Evolutionary conservation across 2,113 vertebrate genomes (phyloP).

Genomic region (Numida meleagris): DNA sequence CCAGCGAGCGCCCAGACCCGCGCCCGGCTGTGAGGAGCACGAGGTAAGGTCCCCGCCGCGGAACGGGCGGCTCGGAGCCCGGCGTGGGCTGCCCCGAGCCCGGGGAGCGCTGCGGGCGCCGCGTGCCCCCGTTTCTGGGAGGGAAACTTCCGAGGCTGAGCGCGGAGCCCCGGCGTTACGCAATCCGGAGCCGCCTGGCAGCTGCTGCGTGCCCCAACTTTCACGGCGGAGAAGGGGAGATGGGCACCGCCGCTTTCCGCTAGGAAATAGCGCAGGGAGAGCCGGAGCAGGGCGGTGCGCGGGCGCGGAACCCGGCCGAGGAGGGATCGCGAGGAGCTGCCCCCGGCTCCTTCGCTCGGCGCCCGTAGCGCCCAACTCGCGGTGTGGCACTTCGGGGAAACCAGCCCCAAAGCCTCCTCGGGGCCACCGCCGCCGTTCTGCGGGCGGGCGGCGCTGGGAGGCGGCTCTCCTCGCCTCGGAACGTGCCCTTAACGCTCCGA

Average conservation of each 20-base stretch:
- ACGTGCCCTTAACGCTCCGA: too few species aligned
- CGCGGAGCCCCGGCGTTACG: background rate
- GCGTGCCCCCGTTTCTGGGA: too few species aligned
- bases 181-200: background rate
- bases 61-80: too few species aligned
- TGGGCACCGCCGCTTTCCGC: background rate
- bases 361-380: too few species aligned
- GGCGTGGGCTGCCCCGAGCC: too few species aligned
- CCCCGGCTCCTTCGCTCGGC: background rate
- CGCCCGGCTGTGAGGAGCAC: background rate
- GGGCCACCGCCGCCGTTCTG: too few species aligned
- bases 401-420: background rate
- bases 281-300: too few species aligned
- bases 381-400: too few species aligned
- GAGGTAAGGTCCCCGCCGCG: background rate
- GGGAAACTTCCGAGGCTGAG: background rate
- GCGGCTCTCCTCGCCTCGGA: too few species aligned
- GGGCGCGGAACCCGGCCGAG: background rate
- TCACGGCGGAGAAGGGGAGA: background rate
- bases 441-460: too few species aligned
- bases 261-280: background rate
- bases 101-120: too few species aligned
- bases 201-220: background rate
- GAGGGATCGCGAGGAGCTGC: background rate
- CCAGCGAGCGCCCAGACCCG: background rate